These are phyloP conservation scores for Drosophila paramelanica DNA, from an alignment of 2,888 invertebrate species.

Conservation along the genomic window DNA sequence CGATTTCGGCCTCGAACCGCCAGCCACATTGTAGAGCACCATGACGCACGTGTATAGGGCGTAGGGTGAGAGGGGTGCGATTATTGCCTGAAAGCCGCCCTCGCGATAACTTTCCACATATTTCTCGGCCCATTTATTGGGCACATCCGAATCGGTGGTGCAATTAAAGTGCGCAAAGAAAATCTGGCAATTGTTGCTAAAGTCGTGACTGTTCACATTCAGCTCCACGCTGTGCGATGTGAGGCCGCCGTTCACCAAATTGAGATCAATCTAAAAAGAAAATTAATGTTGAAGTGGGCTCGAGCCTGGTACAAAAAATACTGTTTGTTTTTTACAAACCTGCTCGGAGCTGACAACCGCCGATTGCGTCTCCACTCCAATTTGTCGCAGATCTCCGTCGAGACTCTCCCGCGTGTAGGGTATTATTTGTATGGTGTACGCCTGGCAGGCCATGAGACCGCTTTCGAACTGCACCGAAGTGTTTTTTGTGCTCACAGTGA, in stretches of 20 bases:
- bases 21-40: slow-evolving; percentile 80
- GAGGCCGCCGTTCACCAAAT: slow-evolving; percentile 29
- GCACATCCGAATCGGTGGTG: slow-evolving; percentile 46
- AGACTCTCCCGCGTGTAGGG: slow-evolving; percentile 68
- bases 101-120: slow-evolving; percentile 77
- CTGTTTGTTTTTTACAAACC: slow-evolving; percentile 7
- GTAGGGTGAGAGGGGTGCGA: slow-evolving; percentile 79
- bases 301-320: too few relatives aligned
- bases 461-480: slow-evolving; percentile 60
- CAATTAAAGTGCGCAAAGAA: slow-evolving; percentile 81
- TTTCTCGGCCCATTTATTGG: slow-evolving; percentile 59
- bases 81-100: slow-evolving; percentile 74
- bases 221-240: slow-evolving; percentile 75
- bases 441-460: slow-evolving; percentile 77
- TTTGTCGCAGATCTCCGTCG: slow-evolving; percentile 72
- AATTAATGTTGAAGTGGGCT: too few relatives aligned
- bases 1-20: slow-evolving; percentile 43
- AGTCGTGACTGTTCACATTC: slow-evolving; percentile 73
- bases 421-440: slow-evolving; percentile 82
- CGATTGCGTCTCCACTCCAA: slow-evolving; percentile 70
- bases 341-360: slow-evolving; percentile 65
- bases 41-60: slow-evolving; percentile 78
- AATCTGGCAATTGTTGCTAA: slow-evolving; percentile 80
- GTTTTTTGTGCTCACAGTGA: slow-evolving; percentile 60
- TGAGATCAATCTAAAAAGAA: slow-evolving; percentile 36